Evolutionary conservation across 2,113 vertebrate genomes (phyloP).

Genomic region (Triplophysa rosa): DNA sequence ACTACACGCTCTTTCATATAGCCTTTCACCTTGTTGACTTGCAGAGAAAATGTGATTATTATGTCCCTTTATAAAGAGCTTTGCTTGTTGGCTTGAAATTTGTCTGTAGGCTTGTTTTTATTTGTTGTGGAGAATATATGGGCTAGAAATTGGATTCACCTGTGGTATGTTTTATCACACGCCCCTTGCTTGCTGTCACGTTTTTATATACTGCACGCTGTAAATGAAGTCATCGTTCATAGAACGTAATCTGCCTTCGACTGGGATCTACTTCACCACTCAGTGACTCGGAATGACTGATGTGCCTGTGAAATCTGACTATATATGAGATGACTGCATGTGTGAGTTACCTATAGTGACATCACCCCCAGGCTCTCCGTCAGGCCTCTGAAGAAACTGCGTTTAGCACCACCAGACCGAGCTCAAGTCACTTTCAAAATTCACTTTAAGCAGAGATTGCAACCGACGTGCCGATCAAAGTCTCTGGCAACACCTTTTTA

Average conservation of each 20-base stretch:
- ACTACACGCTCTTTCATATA: constrained; percentile 4
- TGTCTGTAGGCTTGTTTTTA: neutral
- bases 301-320: neutral
- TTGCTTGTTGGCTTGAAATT: constrained; percentile 3
- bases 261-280: neutral
- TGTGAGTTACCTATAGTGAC: constrained; percentile 27
- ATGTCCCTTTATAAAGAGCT: neutral
- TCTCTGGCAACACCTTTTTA: neutral
- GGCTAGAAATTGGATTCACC: neutral
- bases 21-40: constrained; percentile 15
- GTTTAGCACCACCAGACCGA: neutral
- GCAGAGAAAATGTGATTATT: constrained; percentile 12
- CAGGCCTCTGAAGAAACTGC: constrained; percentile 10
- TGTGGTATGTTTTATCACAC: neutral
- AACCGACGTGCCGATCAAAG: neutral
- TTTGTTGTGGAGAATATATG: constrained; percentile 5
- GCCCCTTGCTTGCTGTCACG: too few relatives aligned
- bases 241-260: neutral
- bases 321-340: constrained; percentile 11
- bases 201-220: neutral
- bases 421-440: neutral
- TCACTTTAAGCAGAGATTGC: neutral
- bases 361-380: constrained; percentile 30
- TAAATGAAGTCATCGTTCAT: constrained; percentile 3
- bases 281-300: constrained; percentile 5